These are phyloP conservation scores for Lymantria dispar DNA, from an alignment of 2,888 invertebrate species.

Conservation along the genomic window DNA sequence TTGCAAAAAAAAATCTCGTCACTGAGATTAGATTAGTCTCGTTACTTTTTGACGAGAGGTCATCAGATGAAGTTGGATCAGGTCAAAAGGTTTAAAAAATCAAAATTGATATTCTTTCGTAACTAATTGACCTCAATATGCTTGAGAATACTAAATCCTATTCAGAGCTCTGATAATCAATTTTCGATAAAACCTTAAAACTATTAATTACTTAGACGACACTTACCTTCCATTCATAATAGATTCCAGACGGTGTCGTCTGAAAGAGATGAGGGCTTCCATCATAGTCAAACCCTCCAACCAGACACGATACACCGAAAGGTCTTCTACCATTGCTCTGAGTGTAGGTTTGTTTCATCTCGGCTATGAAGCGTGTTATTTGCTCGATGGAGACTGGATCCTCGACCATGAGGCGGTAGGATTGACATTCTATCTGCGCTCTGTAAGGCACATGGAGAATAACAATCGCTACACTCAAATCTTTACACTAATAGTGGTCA, in stretches of 20 bases:
- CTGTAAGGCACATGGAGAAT: constrained; percentile 65
- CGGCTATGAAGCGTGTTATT: constrained; percentile 87
- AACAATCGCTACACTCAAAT: neutral
- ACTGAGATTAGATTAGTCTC: no score
- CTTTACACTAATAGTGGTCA: no score
- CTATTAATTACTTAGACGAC: no score
- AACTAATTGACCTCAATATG: no score
- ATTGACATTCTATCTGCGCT: constrained; percentile 98
- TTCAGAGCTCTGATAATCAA: no score
- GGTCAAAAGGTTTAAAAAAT: no score
- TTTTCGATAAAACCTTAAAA: no score
- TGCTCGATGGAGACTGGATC: constrained; percentile 98
- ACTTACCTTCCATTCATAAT: constrained; percentile 93
- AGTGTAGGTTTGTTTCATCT: constrained; percentile 94
- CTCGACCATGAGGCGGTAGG: constrained; percentile 96
- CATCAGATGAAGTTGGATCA: no score
- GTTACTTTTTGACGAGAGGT: no score
- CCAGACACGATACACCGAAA: constrained; percentile 97
- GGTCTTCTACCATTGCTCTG: constrained; percentile 98
- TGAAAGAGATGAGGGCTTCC: constrained; percentile 96
- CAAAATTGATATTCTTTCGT: no score
- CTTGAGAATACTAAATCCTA: no score
- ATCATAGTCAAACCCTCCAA: constrained; percentile 97
- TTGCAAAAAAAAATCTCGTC: no score
- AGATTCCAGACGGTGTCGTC: constrained; percentile 98